Evolutionary conservation across 2,797 vertebrate species (phyloP), one percentile per base, ranked within the genome.

Genomic region (Diplodus sargus): DNA sequence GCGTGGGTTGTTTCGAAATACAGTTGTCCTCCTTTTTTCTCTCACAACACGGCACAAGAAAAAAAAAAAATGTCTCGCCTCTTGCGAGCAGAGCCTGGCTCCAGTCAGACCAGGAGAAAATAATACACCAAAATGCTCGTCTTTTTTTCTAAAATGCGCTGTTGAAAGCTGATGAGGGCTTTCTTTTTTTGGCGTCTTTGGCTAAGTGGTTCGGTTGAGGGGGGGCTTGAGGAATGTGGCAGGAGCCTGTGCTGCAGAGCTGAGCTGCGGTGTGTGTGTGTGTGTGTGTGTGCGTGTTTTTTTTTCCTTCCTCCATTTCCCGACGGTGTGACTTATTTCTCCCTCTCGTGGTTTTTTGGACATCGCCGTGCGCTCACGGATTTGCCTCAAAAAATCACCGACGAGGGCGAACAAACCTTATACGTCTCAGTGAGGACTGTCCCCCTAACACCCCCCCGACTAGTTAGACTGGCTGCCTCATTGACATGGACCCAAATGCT

Each of bases 401-500:
- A 48, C 15, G 17, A 54, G 64, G 74, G 15, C 22, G 43, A 73
- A 63, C 2, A 28, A 70, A 28, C 39, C 63, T 45, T 30, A 65
- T 34, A 15, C 67, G 48, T 25, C 59, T 28, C 28, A 74, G 23
- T 54, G 70, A 65, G 65, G 60, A 53, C 83, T 52, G 45, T 47
- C 60, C 58, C 4, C 58, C 84, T n/a, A n/a, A n/a, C n/a, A n/a
- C n/a, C 57, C 60, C 60, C 56, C 42, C 28, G 52, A 85, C 89
- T 85, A 89, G 68, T 89, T 86, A 84, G 82, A 79, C 72, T 78
- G 86, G 74, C 79, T 82, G 76, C 52, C 63, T 91, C 82, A 87
- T 89, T 92, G 89, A 81, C 82, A 85, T 90, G 87, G 87, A 90
- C 78, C 76, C 70, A 90, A 87, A 94, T 93, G 91, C 91, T 92